Conservation (phyloP, 2,113 vertebrate species). For the Athene noctua region DNA sequence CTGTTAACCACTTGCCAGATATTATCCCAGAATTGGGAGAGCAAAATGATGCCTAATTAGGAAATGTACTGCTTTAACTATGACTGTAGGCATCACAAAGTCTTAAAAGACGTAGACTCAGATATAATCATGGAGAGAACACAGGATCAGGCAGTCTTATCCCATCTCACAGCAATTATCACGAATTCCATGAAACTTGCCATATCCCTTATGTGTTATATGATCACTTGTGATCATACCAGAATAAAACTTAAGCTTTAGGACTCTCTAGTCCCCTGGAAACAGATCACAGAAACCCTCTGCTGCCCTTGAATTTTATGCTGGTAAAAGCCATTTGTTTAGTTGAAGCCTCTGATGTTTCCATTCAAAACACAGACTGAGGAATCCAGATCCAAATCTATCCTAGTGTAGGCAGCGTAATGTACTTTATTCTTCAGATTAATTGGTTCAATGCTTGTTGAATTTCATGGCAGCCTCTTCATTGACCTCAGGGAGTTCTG, state of each 20-base stretch:
- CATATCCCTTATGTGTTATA: neutral
- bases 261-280: neutral
- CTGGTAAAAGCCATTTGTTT: neutral
- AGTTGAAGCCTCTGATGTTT: neutral
- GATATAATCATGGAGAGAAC: neutral
- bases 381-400: neutral
- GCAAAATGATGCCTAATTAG: neutral
- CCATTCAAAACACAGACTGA: neutral
- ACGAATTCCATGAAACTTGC: neutral
- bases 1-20: neutral
- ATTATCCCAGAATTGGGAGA: neutral
- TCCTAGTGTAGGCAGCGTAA: neutral
- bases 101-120: neutral
- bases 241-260: neutral
- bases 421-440: neutral
- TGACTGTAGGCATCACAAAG: neutral
- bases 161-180: neutral
- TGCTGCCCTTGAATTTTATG: neutral
- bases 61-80: neutral
- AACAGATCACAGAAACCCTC: neutral
- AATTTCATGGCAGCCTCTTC: neutral
- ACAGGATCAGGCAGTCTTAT: neutral
- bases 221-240: neutral
- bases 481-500: neutral
- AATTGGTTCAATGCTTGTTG: neutral